Evolutionary conservation across 2,888 invertebrate genomes (phyloP).

Genomic region (Bedellia somnulentella): DNA sequence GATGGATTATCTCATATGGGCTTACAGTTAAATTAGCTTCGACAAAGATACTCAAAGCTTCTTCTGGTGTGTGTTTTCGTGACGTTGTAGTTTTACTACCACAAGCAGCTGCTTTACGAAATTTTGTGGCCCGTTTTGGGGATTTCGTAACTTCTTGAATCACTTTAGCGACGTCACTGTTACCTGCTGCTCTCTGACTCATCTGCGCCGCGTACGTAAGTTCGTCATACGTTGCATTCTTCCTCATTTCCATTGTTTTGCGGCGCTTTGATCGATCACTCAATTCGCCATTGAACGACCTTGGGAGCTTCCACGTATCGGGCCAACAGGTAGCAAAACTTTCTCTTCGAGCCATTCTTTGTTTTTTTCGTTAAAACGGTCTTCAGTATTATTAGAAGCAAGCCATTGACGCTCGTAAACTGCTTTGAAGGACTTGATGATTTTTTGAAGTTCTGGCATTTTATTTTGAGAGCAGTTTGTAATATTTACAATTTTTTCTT

Average conservation of each 20-base stretch:
- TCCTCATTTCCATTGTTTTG: background rate
- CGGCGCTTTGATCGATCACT: background rate
- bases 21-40: too few species aligned
- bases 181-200: background rate
- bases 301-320: too few species aligned
- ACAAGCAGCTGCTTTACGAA: too few species aligned
- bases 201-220: background rate
- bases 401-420: background rate
- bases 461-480: background rate
- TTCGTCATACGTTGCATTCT: background rate
- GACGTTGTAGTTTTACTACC: too few species aligned
- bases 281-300: background rate
- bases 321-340: background rate
- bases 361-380: background rate
- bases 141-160: background rate
- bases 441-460: background rate
- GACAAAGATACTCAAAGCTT: too few species aligned
- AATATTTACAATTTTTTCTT: background rate
- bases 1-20: too few species aligned
- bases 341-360: background rate
- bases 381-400: background rate
- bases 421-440: background rate
- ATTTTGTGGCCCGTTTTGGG: background rate
- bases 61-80: too few species aligned
- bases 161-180: background rate